phyloP scores from a whole-genome alignment of 2,888 invertebrate genomes.

The Baccha elongata region DNA sequence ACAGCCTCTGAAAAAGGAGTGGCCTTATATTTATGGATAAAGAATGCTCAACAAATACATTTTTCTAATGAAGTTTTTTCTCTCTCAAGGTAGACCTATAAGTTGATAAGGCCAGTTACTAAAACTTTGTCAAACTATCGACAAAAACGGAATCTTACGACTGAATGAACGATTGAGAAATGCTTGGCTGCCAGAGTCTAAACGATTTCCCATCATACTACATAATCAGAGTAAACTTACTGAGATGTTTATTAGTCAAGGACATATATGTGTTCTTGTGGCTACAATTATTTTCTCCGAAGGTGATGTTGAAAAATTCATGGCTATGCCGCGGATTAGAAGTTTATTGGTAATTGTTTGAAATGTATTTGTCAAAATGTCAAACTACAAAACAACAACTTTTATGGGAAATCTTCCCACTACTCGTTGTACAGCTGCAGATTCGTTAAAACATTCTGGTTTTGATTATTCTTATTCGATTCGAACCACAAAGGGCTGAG shows the following conservation, averaged over 20 bases:
- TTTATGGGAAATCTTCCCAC: conserved; percentile 13
- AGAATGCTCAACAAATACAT: conserved; percentile 21
- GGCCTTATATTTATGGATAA: conserved; percentile 7
- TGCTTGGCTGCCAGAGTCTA: neutral
- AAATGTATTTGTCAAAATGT: conserved; percentile 2
- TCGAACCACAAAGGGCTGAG: conserved; percentile 45
- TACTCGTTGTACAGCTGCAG: neutral
- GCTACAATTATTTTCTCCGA: conserved; percentile 12
- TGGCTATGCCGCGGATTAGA: neutral
- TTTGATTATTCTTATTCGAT: conserved; percentile 48
- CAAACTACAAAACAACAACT: conserved; percentile 1
- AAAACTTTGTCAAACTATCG: conserved; percentile 34
- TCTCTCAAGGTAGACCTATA: neutral
- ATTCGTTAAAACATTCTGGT: conserved; percentile 10
- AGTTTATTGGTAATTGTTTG: conserved; percentile 1
- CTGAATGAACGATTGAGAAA: conserved; percentile 37
- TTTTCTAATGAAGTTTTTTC: conserved; percentile 36
- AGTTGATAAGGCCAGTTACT: conserved; percentile 5
- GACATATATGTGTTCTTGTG: conserved; percentile 25
- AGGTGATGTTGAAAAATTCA: conserved; percentile 15
- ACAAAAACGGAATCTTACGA: conserved; percentile 20
- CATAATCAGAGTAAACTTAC: conserved; percentile 15
- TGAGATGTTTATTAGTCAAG: neutral
- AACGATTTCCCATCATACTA: conserved; percentile 23
- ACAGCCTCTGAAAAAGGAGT: conserved; percentile 2